Percentiles rank a stretch among this genome's conserved stretches.
Evolutionary conservation across 2,797 vertebrate genomes (phyloP).

Genomic region (Typhlichthys eigenmanni): DNA sequence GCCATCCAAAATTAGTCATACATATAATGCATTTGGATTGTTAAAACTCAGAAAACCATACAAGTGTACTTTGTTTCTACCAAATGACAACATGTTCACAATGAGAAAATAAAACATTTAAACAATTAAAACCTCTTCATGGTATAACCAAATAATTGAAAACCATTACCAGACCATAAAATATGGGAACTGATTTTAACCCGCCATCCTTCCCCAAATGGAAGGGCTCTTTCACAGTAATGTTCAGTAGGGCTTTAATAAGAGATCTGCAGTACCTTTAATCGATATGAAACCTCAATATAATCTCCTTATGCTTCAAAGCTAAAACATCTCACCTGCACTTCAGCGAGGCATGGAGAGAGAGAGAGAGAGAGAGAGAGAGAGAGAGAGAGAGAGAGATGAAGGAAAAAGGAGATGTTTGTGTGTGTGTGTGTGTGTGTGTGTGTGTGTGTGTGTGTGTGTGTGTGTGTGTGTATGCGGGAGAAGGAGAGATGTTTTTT

Average conservation of each 20-base stretch:
- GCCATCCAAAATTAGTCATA: neutral
- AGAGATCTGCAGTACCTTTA: constrained; percentile 11
- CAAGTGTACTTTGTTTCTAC: constrained; percentile 20
- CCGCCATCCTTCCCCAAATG: constrained; percentile 10
- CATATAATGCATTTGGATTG: constrained; percentile 9
- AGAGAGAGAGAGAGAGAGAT: constrained; percentile 1
- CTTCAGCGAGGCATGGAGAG: constrained; percentile 12
- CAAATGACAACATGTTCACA: constrained; percentile 34
- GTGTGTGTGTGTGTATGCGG: constrained; percentile 3
- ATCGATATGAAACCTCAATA: constrained; percentile 22
- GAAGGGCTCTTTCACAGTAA: neutral
- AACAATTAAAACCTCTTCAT: constrained; percentile 34
- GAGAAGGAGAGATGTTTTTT: constrained; percentile 38
- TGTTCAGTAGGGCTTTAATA: constrained; percentile 24
- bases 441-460: too few relatives aligned
- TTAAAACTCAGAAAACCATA: neutral
- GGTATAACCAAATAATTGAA: constrained; percentile 50
- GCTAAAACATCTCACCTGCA: constrained; percentile 28
- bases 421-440: too few relatives aligned
- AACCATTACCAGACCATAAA: constrained; percentile 44
- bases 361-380: constrained; percentile 1
- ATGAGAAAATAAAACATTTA: constrained; percentile 48
- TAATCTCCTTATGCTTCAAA: constrained; percentile 9
- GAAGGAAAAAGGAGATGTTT: neutral
- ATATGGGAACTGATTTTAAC: constrained; percentile 44